Conservation (phyloP, 2,113 vertebrate genomes). For the Mugil cephalus region DNA sequence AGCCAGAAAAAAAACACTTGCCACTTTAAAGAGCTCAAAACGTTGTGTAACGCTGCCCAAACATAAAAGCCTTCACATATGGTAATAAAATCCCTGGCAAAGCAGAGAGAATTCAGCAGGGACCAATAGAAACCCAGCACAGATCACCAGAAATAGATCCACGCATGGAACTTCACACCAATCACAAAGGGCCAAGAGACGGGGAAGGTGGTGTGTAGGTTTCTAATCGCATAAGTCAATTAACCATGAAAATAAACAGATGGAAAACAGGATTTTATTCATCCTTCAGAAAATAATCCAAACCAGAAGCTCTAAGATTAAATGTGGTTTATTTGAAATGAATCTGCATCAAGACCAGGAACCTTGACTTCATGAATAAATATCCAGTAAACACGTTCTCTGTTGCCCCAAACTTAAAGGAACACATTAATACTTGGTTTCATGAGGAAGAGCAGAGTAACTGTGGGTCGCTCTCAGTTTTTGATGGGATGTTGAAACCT, state of each 20-base stretch:
- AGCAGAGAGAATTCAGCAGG: not conserved
- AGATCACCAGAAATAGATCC: slow-evolving; percentile 24
- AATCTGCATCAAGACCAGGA: too few species aligned
- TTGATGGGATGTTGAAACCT: too few species aligned
- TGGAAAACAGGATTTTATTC: slow-evolving; percentile 2
- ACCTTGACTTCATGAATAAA: too few species aligned
- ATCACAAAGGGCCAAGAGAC: not conserved
- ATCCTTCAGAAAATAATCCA: not conserved
- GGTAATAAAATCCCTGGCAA: slow-evolving; percentile 35
- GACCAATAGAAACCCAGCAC: slow-evolving; percentile 3
- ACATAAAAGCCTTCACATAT: not conserved
- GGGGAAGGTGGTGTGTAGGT: slow-evolving; percentile 23
- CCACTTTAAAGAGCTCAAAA: slow-evolving; percentile 3
- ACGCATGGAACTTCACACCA: slow-evolving; percentile 13
- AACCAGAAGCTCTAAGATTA: too few species aligned
- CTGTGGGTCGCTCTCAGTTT: too few species aligned
- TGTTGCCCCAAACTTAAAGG: too few species aligned
- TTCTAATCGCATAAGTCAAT: slow-evolving; percentile 38
- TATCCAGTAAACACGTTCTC: too few species aligned
- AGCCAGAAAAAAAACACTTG: not conserved
- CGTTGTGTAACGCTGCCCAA: slow-evolving; percentile 19
- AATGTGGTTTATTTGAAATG: too few species aligned
- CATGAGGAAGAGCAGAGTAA: too few species aligned
- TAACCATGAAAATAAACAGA: slow-evolving; percentile 7
- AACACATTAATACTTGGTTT: too few species aligned